Conservation (phyloP, 2,797 vertebrate genomes). For the Sparus aurata region DNA sequence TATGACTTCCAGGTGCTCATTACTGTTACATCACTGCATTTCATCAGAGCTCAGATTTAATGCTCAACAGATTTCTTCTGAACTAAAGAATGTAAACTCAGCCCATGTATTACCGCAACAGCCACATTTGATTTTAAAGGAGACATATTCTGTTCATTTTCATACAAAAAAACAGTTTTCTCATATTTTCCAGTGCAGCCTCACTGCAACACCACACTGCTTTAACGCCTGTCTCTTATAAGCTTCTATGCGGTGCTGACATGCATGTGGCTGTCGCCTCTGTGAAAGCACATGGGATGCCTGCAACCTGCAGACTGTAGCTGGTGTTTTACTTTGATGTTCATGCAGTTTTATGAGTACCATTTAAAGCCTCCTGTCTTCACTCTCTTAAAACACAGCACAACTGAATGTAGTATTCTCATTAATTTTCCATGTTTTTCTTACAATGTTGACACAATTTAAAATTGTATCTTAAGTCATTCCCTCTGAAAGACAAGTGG, state of each 20-base stretch:
- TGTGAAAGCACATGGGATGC: neutral
- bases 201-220: too few species aligned
- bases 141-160: neutral
- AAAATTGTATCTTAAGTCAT: neutral
- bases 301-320: neutral
- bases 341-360: neutral
- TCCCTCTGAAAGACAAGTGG: neutral
- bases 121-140: neutral
- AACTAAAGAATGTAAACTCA: neutral
- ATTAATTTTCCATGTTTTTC: neutral
- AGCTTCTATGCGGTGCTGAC: neutral
- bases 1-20: neutral
- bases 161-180: too few species aligned
- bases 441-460: neutral
- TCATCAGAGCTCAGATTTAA: constrained; percentile 1
- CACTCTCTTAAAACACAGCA: neutral
- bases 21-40: neutral
- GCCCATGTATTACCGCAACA: neutral
- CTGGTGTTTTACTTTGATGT: neutral
- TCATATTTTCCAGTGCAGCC: too few species aligned
- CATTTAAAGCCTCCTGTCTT: neutral
- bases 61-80: neutral
- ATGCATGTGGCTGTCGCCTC: neutral
- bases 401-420: neutral
- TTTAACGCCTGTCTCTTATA: too few species aligned